phyloP scores from a whole-genome alignment of 2,113 vertebrate genomes.

The Montifringilla adamsi region DNA sequence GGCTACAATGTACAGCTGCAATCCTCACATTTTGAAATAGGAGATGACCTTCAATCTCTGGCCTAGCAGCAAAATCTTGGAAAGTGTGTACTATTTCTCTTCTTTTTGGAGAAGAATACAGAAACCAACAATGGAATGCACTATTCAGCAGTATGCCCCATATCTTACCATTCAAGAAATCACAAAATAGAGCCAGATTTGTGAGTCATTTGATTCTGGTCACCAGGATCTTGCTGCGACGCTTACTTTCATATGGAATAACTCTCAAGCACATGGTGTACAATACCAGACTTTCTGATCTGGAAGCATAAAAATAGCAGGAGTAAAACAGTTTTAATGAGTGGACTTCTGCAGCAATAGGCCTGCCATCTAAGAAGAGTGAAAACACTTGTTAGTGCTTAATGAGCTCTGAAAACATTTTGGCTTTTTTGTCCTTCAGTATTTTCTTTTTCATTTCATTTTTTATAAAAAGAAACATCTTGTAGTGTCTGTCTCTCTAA shows the following conservation, averaged over 20 bases:
- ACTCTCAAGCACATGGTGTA: neutral
- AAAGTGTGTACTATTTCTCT: neutral
- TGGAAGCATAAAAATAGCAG: neutral
- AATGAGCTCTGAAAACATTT: neutral
- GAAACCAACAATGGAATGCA: neutral
- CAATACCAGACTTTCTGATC: neutral
- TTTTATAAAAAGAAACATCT: neutral
- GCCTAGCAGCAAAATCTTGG: neutral
- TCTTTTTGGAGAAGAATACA: neutral
- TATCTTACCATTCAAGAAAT: neutral
- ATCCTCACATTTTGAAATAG: neutral
- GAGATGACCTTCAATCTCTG: neutral
- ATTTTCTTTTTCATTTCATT: neutral
- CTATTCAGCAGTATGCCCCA: neutral
- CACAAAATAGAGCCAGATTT: neutral
- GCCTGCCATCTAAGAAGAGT: neutral
- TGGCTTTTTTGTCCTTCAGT: neutral
- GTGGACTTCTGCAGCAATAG: neutral
- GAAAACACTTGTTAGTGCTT: neutral
- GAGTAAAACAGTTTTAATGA: slow-evolving; percentile 5
- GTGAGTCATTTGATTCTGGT: neutral
- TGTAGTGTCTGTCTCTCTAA: neutral
- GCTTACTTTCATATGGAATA: neutral
- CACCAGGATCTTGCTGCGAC: neutral
- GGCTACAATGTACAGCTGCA: neutral